phyloP scores from a whole-genome alignment of 2,888 invertebrate species.

The Patella depressa region DNA sequence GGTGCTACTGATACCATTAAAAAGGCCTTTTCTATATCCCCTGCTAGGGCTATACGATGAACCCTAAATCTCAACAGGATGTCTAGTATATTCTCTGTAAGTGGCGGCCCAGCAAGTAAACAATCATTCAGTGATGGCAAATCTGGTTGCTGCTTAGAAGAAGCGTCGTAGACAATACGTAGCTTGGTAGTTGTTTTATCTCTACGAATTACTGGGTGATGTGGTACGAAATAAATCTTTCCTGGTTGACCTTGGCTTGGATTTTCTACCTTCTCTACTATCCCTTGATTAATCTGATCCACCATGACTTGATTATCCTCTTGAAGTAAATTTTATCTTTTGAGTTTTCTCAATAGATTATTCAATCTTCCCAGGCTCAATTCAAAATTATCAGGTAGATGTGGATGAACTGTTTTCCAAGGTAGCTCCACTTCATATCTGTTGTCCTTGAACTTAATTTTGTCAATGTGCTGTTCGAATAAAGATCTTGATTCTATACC shows the following conservation, averaged over 20 bases:
- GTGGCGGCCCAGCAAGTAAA: not conserved
- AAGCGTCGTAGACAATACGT: not conserved
- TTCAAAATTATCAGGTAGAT: not conserved
- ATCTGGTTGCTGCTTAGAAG: not conserved
- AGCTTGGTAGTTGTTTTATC: not conserved
- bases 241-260: too few species aligned
- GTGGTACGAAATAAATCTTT: too few species aligned
- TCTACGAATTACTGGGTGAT: not conserved
- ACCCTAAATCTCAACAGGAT: not conserved
- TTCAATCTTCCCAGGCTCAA: not conserved
- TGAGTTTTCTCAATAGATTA: not conserved
- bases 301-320: not conserved
- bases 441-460: not conserved
- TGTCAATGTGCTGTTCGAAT: not conserved
- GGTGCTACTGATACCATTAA: not conserved
- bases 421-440: not conserved
- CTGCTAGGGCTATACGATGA: not conserved
- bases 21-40: not conserved
- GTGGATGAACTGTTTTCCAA: not conserved
- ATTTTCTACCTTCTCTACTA: not conserved
- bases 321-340: not conserved
- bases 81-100: not conserved
- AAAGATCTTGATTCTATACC: too few species aligned
- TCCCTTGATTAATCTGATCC: not conserved
- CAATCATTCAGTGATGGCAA: not conserved